Evolutionary conservation across 2,113 vertebrate species (phyloP).

Genomic region (Circaetus cinerascens): DNA sequence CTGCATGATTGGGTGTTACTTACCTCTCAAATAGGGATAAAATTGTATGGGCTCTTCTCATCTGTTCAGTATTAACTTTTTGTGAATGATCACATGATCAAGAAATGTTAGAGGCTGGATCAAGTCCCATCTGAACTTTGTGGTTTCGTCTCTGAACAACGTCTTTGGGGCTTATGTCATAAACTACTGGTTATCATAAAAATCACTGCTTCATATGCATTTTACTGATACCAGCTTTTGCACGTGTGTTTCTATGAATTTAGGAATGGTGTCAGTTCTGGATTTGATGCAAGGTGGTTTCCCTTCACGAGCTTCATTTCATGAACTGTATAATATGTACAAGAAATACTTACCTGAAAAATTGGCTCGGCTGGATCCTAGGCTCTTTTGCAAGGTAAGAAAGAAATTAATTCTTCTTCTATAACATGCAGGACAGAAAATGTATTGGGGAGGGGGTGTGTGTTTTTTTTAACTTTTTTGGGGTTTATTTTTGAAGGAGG

Average conservation of each 20-base stretch:
- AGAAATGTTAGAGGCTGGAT: neutral
- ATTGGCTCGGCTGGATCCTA: constrained; percentile 89
- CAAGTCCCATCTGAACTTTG: neutral
- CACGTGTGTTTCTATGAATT: neutral
- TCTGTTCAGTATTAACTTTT: neutral
- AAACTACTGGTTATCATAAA: neutral
- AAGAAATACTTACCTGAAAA: constrained; percentile 95
- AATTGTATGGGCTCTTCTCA: neutral
- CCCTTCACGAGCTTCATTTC: constrained; percentile 94
- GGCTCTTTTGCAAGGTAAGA: constrained; percentile 95
- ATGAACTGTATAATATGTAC: constrained; percentile 99
- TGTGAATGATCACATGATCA: neutral
- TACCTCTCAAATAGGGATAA: neutral
- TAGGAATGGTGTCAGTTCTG: constrained; percentile 97
- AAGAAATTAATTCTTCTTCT: neutral
- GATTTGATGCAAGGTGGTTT: constrained; percentile 99
- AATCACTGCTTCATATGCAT: neutral
- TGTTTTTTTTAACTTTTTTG: neutral
- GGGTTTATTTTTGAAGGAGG: neutral
- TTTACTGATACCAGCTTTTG: neutral
- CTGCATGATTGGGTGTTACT: neutral
- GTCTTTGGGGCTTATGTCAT: neutral
- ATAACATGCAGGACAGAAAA: neutral
- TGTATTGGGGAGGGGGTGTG: neutral
- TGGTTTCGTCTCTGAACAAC: neutral